Conservation (phyloP, 2,113 vertebrate species). For the Ceyx melanurus region DNA sequence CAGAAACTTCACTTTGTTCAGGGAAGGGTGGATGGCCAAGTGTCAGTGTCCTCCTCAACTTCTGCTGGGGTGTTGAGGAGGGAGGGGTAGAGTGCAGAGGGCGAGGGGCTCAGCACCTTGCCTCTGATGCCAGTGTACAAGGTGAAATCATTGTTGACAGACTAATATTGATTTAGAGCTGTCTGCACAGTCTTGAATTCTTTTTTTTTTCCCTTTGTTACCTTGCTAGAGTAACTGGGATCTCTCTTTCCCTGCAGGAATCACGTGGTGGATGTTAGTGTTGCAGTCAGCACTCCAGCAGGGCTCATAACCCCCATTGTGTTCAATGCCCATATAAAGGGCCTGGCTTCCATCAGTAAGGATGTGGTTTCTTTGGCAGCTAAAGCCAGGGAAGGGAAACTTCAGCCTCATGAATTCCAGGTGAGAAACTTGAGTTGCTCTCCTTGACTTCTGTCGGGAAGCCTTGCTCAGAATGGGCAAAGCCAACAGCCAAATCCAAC, state of each 20-base stretch:
- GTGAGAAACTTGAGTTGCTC: conserved; percentile 38
- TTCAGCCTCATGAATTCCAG: conserved; percentile 97
- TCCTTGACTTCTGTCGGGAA: not conserved
- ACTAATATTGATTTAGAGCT: not conserved
- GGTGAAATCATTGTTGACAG: not conserved
- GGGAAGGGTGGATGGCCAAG: not conserved
- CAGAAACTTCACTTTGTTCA: not conserved
- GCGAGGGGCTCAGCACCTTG: not conserved
- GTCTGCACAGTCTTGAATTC: not conserved
- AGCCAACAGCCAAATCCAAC: not conserved
- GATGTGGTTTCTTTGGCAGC: conserved; percentile 86
- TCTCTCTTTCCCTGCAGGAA: conserved; percentile 80
- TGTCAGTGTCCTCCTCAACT: not conserved
- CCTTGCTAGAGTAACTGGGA: not conserved
- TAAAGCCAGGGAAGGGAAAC: conserved; percentile 92
- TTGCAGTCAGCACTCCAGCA: conserved; percentile 91
- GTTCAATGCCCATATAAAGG: conserved; percentile 94
- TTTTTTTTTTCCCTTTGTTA: too few species aligned
- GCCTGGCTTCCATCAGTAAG: conserved; percentile 86
- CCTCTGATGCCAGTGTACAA: not conserved
- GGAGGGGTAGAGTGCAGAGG: not conserved
- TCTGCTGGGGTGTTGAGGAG: not conserved
- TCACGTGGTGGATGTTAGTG: conserved; percentile 92
- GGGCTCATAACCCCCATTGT: conserved; percentile 98
- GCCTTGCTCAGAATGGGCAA: not conserved